A percentile compares a stretch with the other conserved stretches of the same genome.
Evolutionary conservation across 1,140 invertebrate genomes (phyloP).

Genomic region (Rhagoletis zephyria): DNA sequence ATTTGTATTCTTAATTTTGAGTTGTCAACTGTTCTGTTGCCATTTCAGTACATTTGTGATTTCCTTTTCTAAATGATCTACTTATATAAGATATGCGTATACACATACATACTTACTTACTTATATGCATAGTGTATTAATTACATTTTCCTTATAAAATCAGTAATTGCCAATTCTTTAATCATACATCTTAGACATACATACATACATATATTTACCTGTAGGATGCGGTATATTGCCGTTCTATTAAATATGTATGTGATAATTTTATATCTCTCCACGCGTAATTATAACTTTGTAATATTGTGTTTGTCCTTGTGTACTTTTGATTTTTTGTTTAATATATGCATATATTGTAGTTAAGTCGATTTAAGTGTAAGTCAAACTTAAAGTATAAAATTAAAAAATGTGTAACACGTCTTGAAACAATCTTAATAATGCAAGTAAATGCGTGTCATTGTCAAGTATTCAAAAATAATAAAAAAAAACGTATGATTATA

Average conservation of each 20-base stretch:
- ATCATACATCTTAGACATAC: not conserved
- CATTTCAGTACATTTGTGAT: slow-evolving; percentile 15
- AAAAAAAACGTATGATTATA: slow-evolving; percentile 27
- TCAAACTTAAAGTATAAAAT: slow-evolving; percentile 11
- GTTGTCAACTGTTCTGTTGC: slow-evolving; percentile 15
- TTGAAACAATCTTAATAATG: slow-evolving; percentile 48
- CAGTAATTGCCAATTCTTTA: slow-evolving; percentile 34
- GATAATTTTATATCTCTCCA: not conserved
- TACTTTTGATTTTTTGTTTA: slow-evolving; percentile 14
- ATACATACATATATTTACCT: slow-evolving; percentile 4
- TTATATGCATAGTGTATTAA: not conserved
- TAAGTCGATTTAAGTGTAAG: slow-evolving; percentile 40
- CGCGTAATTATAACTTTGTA: slow-evolving; percentile 16
- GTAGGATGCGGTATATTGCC: not conserved
- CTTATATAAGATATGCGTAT: slow-evolving; percentile 1
- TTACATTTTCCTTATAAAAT: slow-evolving; percentile 34
- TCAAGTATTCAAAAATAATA: slow-evolving; percentile 30
- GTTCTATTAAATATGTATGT: not conserved
- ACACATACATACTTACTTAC: not conserved
- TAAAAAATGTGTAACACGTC: not conserved
- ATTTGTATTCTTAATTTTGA: not conserved
- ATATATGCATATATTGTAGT: not conserved
- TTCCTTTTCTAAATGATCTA: slow-evolving; percentile 20
- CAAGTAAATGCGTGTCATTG: slow-evolving; percentile 34
- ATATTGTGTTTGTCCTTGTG: slow-evolving; percentile 26